Conservation (phyloP, 2,888 invertebrate species). For the Allygus modestus region DNA sequence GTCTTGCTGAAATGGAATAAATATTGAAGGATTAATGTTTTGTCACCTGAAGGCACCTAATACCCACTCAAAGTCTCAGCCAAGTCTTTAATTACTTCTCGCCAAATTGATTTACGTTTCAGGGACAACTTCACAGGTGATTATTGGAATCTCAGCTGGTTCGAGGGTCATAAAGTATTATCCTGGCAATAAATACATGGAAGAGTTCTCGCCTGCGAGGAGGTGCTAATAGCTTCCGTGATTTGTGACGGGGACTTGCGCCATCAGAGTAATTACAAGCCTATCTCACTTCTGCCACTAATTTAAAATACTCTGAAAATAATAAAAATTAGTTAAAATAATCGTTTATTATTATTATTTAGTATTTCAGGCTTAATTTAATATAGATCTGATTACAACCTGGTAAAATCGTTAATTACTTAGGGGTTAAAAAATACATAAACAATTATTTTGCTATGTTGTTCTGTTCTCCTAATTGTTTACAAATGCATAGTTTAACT, state of each 20-base stretch:
- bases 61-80: not conserved
- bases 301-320: conserved; percentile 3
- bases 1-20: conserved; percentile 9
- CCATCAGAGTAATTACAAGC: conserved; percentile 38
- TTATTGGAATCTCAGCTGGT: conserved; percentile 30
- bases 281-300: conserved; percentile 31
- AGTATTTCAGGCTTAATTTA: too few relatives aligned
- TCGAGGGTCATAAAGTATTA: conserved; percentile 25
- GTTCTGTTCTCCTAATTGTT: too few relatives aligned
- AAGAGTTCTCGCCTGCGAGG: not conserved
- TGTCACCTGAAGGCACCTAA: not conserved
- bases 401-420: too few relatives aligned
- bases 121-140: conserved; percentile 27
- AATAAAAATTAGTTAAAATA: too few relatives aligned
- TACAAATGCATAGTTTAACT: too few relatives aligned
- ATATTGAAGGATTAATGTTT: not conserved
- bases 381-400: too few relatives aligned
- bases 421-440: too few relatives aligned
- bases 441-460: too few relatives aligned
- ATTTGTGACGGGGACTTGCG: conserved; percentile 28
- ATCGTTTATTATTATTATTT: too few relatives aligned
- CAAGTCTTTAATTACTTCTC: conserved; percentile 22
- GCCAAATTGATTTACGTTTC: conserved; percentile 22
- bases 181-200: conserved; percentile 30
- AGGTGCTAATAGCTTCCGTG: conserved; percentile 44